Base-by-base conservation (phyloP, 2,888 invertebrate species). In the Drosophila sordidula region DNA sequence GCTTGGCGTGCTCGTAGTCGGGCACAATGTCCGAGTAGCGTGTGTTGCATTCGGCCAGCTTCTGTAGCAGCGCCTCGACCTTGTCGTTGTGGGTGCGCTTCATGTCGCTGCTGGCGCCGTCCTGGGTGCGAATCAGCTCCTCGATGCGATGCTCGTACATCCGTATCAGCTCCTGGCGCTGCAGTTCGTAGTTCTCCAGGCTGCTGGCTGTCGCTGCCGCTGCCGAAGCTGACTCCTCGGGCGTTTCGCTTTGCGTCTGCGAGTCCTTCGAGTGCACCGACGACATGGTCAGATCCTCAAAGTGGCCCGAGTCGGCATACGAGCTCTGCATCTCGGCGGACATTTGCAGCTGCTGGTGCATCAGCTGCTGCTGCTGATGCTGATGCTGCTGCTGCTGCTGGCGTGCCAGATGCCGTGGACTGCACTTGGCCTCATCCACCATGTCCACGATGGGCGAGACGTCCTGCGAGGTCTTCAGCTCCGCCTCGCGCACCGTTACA, bases 251-350 rank as follows among this genome's bases (percentile, higher is more conserved):
- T 89, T 94, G 93, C 36, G 93, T 91, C 85, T 93, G 93, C 4
- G 91, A 91, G 88, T 96, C 96, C 92, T 96, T 96, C 62, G 96
- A 96, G 92, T 96, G 95, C 70, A 96, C 93, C 57, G 96, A 96
- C 52, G 96, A 96, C 84, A 95, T 95, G 16, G 95, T 95, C 81
- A 95, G 93, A 92, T 97, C 97, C 91, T 97, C 97, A 92, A 96
- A 97, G 92, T 97, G 96, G 44, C 97, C 97, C 6, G 97, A 97
- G 92, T 97, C 97, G 58, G 96, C 95, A 88, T 96, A 95, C 29
- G 97, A 97, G 74, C 95, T 95, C 83, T 95, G 95, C 93, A 96
- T 94, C 90, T 96, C 96, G 0, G 91, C 85, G 3, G 90, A 85
- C 66, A 89, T 84, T 57, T 87, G 89, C 77, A 81, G 49, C 25